Evolutionary conservation across 1,140 invertebrate genomes (phyloP).

Genomic region (Vanessa atalanta): DNA sequence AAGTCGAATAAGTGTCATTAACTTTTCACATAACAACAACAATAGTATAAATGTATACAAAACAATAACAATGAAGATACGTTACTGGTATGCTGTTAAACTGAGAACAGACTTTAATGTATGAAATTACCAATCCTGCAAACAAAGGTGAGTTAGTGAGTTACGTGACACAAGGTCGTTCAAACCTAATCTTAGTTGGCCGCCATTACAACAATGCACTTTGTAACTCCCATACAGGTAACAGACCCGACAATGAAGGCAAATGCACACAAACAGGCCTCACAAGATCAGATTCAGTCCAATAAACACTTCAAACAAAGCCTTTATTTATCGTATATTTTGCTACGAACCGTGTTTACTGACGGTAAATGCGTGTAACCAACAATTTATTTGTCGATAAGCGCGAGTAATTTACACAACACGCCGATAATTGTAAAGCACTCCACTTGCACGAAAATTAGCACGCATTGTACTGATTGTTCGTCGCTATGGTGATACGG

Average conservation of each 20-base stretch:
- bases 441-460: conserved; percentile 28
- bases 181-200: conserved; percentile 16
- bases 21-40: background rate
- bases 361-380: conserved; percentile 40
- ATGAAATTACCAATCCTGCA: background rate
- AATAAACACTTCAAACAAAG: conserved; percentile 56
- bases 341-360: conserved; percentile 38
- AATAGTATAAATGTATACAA: too few relatives aligned
- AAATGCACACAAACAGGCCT: conserved; percentile 2
- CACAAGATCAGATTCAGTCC: conserved; percentile 42
- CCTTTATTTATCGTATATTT: conserved; percentile 48
- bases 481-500: conserved; percentile 57
- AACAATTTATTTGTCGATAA: conserved; percentile 50
- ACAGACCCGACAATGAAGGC: conserved; percentile 4
- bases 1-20: background rate
- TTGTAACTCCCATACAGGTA: conserved; percentile 13
- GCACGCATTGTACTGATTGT: conserved; percentile 15
- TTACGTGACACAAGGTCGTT: conserved; percentile 20
- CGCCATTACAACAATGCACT: conserved; percentile 25
- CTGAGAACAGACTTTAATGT: background rate
- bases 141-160: background rate
- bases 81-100: too few relatives aligned
- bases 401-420: conserved; percentile 38
- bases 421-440: conserved; percentile 37
- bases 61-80: too few relatives aligned